Evolutionary conservation across 2,888 invertebrate species (phyloP).

Genomic region (Drosophila nigritarsus): DNA sequence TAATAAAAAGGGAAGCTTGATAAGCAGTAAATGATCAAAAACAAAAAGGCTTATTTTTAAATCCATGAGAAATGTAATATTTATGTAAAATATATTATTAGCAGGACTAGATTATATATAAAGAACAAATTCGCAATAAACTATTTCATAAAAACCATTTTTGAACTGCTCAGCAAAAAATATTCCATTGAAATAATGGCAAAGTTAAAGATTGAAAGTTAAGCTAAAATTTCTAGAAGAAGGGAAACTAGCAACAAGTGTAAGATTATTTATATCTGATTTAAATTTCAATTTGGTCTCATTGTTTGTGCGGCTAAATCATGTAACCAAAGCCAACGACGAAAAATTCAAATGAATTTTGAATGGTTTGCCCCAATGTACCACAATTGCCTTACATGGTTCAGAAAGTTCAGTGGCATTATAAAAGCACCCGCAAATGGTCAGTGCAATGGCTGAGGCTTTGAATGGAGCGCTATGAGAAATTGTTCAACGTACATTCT

Average conservation of each 20-base stretch:
- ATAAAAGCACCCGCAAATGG: slow-evolving; percentile 50
- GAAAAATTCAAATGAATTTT: background rate
- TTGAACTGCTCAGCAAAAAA: background rate
- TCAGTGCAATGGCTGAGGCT: slow-evolving; percentile 51
- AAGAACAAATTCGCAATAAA: background rate
- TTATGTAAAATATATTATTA: background rate
- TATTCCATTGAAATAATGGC: background rate
- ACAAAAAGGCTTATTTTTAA: background rate
- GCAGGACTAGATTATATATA: background rate
- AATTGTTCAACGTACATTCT: slow-evolving; percentile 45
- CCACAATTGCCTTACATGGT: slow-evolving; percentile 16
- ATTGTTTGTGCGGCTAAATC: background rate
- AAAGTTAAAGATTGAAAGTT: background rate
- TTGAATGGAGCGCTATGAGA: slow-evolving; percentile 56
- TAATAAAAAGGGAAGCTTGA: background rate
- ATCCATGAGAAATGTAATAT: background rate
- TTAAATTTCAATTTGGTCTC: background rate
- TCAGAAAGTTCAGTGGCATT: slow-evolving; percentile 24
- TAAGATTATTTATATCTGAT: background rate
- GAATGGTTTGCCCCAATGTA: slow-evolving; percentile 3
- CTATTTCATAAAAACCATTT: background rate
- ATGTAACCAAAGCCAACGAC: background rate
- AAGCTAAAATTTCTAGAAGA: background rate
- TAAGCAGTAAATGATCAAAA: background rate
- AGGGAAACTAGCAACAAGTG: background rate